Evolutionary conservation across 92 coral and sea anemone genomes (phyloP), one percentile per base, ranked within the genome.

Genomic region (Heteractis magnifica): DNA sequence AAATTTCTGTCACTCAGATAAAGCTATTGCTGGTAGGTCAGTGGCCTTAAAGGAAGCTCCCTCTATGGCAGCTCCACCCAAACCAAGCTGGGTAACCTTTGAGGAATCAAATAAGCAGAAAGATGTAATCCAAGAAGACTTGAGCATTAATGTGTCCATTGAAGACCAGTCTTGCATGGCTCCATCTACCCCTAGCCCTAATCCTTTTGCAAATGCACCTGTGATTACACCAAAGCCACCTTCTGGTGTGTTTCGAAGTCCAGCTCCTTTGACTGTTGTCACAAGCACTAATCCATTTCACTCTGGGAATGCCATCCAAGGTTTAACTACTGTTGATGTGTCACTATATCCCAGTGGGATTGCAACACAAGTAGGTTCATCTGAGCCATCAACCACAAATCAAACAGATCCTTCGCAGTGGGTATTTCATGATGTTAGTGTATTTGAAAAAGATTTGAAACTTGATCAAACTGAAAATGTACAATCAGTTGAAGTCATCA

Each of bases 21-120:
- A 68, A 68, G 49, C 73, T 12, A 50, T 65, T 81, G 18, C 73
- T 76, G 15, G 44, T 50, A 70, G 82, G 44, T 56, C 82, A 68
- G 71, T 26, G 11, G 65, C 56, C 53, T 11, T 8, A 6, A 77
- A 72, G 72, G 55, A 23, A 60, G 51, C 71, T 10, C 10, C 20
- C 23, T 59, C 79, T 0, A 56, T 74, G 26, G 14, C 84, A n/a
- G 41, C 88, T 60, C 78, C 90, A 19, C 84, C 87, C 44, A 82
- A 59, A 41, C 87, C 93, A 16, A 81, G 86, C 50, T 94, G 98
- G 98, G 94, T 94, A 26, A 89, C 86, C 34, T 94, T 94, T 89
- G 93, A 87, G 34, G 93, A 94, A 77, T 52, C 89, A 51, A 75
- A 56, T 68, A 68, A 51, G 58, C 84, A 71, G 19, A 78, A 58